phyloP scores from a whole-genome alignment of 1,140 invertebrate species.

The Macrobrachium nipponense region DNA sequence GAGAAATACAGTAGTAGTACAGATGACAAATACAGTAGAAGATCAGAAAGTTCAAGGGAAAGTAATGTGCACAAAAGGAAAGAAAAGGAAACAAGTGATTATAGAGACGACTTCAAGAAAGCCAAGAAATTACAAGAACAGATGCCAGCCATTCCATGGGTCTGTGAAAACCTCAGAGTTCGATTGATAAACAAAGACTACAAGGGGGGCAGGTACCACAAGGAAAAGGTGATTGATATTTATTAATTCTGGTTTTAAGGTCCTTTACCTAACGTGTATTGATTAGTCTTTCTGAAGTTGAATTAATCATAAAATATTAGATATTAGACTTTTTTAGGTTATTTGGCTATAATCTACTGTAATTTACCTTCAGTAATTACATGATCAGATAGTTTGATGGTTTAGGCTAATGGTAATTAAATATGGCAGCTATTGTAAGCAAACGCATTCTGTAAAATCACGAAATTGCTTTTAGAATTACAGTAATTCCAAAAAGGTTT shows the following conservation, averaged over 20 bases:
- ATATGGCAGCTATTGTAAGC: too few species aligned
- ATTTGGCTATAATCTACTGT: too few species aligned
- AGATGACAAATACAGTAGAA: neutral
- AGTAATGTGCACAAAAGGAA: slow-evolving; percentile 7
- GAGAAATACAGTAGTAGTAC: neutral
- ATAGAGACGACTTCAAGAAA: slow-evolving; percentile 37
- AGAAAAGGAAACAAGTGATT: neutral
- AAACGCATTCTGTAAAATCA: too few species aligned
- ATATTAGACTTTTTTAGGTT: too few species aligned
- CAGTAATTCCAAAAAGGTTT: too few species aligned
- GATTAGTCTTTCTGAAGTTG: neutral
- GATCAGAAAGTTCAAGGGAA: neutral
- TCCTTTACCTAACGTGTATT: neutral
- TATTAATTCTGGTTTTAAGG: too few species aligned
- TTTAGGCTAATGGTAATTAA: too few species aligned
- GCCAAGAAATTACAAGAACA: slow-evolving; percentile 15
- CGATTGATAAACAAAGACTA: slow-evolving; percentile 68
- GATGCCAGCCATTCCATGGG: slow-evolving; percentile 65
- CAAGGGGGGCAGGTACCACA: slow-evolving; percentile 69
- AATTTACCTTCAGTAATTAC: too few species aligned
- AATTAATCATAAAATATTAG: too few species aligned
- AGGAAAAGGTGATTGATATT: slow-evolving; percentile 67
- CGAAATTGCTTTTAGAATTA: too few species aligned
- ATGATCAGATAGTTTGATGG: too few species aligned
- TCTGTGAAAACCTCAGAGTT: slow-evolving; percentile 68